Percentiles rank a stretch among this genome's conserved stretches.
Evolutionary conservation across 2,113 vertebrate genomes (phyloP).

Genomic region (Ammodramus savannarum): DNA sequence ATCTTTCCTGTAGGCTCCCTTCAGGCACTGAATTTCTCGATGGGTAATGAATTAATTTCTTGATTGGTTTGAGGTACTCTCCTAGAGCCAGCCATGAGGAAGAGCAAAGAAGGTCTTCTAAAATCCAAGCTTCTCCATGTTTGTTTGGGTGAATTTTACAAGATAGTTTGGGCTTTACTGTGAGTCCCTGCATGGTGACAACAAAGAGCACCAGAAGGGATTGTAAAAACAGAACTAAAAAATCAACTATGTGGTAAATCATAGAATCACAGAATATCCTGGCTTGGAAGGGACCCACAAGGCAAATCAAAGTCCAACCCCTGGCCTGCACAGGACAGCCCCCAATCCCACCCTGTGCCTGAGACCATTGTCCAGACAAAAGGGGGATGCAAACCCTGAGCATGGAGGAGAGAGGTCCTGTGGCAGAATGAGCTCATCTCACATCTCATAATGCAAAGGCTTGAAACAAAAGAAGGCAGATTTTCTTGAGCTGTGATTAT

Average conservation of each 20-base stretch:
- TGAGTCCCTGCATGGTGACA: not conserved
- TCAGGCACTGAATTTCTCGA: not conserved
- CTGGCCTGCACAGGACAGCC: not conserved
- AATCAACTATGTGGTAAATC: not conserved
- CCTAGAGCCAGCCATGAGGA: not conserved
- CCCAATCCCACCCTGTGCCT: not conserved
- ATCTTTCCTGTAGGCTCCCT: not conserved
- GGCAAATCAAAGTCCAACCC: not conserved
- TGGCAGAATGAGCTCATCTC: not conserved
- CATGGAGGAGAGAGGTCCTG: not conserved
- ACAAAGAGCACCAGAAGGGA: not conserved
- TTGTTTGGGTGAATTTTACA: not conserved
- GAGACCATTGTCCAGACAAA: fast-evolving
- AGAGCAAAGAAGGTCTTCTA: not conserved
- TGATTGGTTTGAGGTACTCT: not conserved
- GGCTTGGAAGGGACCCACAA: not conserved
- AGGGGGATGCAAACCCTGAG: not conserved
- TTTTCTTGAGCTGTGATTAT: not conserved
- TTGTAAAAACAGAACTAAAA: not conserved
- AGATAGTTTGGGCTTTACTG: not conserved
- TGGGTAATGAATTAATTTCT: not conserved
- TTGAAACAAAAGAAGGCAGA: not conserved
- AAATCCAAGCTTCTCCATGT: not conserved
- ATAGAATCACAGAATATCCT: not conserved
- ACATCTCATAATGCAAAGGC: not conserved